These are phyloP conservation scores for Cettia cetti DNA, from an alignment of 2,113 vertebrate genomes.

Conservation along the genomic window DNA sequence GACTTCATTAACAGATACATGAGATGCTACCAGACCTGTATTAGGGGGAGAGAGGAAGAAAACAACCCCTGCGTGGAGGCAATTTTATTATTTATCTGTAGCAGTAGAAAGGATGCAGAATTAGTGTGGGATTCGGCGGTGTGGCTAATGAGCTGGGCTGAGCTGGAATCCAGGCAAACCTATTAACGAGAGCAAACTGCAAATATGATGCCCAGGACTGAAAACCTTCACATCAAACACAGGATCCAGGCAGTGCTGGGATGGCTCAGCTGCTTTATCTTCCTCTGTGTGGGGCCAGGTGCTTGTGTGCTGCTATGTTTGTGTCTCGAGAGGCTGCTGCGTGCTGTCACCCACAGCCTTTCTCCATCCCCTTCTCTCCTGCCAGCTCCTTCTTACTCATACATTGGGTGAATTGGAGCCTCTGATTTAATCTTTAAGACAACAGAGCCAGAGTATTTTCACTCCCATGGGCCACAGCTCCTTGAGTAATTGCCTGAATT, in stretches of 20 bases:
- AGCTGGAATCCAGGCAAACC: background rate
- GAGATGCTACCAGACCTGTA: background rate
- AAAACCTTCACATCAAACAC: background rate
- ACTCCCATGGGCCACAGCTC: background rate
- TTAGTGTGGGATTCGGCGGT: background rate
- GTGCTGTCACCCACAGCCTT: background rate
- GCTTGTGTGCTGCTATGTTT: background rate
- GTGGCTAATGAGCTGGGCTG: slow-evolving; percentile 33
- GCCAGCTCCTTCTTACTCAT: background rate
- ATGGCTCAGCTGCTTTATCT: background rate
- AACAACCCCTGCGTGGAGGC: slow-evolving; percentile 16
- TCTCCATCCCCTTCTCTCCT: background rate
- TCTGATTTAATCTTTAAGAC: background rate
- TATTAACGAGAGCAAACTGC: background rate
- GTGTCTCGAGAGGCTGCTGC: background rate
- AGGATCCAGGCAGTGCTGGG: background rate
- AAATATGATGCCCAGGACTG: background rate
- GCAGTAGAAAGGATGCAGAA: slow-evolving; percentile 3
- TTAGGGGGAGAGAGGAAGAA: slow-evolving; percentile 15
- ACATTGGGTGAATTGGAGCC: background rate
- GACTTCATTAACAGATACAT: slow-evolving; percentile 11
- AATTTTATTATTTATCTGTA: slow-evolving; percentile 38
- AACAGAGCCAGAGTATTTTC: background rate
- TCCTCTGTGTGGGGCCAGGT: accelerated
- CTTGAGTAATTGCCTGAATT: background rate